phyloP scores from a whole-genome alignment of 2,113 vertebrate genomes.

The Myrmophylax atrothorax region DNA sequence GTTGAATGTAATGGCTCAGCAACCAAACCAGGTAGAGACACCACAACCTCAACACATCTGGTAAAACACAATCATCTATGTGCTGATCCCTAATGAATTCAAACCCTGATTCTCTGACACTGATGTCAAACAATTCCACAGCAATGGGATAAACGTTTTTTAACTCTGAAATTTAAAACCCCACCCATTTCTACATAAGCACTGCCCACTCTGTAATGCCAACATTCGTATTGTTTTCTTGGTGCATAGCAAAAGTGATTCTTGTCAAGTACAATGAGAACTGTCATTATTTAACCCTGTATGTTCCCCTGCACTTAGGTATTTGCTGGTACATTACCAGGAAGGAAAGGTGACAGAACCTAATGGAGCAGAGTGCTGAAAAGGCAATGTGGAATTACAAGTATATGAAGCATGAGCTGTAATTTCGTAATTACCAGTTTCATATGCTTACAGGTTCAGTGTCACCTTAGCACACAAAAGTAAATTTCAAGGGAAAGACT shows the following conservation, averaged over 20 bases:
- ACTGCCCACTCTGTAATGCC: not conserved
- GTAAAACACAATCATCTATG: fast-evolving
- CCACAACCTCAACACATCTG: not conserved
- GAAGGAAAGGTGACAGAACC: not conserved
- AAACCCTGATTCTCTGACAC: not conserved
- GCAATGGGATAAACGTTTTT: not conserved
- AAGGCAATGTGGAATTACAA: not conserved
- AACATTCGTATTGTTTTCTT: not conserved
- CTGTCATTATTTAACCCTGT: not conserved
- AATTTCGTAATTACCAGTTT: not conserved
- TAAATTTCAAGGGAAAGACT: not conserved
- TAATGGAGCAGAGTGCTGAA: not conserved
- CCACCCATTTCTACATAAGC: not conserved
- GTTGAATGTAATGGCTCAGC: not conserved
- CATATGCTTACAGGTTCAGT: not conserved
- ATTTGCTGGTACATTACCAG: not conserved
- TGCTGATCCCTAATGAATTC: not conserved
- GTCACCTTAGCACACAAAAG: not conserved
- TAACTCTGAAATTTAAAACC: not conserved
- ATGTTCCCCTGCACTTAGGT: not conserved
- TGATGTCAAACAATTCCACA: not conserved
- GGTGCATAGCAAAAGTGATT: not conserved
- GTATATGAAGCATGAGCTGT: not conserved
- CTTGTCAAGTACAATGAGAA: not conserved
- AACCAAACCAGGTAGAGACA: not conserved